A percentile compares a stretch with the other conserved stretches of the same genome.
Evolutionary conservation across 2,113 vertebrate genomes (phyloP).

Genomic region (Thryonomys swinderianus): DNA sequence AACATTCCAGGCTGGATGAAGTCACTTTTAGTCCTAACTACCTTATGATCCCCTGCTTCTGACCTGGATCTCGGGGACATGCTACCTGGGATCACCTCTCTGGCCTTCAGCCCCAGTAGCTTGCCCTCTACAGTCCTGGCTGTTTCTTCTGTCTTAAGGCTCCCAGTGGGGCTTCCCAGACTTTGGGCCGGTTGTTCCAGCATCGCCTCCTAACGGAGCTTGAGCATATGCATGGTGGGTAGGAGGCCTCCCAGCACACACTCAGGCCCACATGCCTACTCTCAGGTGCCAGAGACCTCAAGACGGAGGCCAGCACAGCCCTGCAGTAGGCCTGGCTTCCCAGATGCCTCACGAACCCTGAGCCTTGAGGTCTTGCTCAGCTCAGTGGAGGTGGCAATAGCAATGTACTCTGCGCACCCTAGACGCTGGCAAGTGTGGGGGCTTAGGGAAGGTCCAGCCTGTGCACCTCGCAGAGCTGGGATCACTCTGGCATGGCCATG

Average conservation of each 20-base stretch:
- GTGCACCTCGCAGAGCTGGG: too few relatives aligned
- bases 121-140: neutral
- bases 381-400: neutral
- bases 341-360: neutral
- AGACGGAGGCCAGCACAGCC: neutral
- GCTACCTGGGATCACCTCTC: neutral
- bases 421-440: neutral
- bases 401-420: neutral
- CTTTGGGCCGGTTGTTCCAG: neutral
- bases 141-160: neutral
- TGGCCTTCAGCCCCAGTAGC: neutral
- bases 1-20: neutral
- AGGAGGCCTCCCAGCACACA: neutral
- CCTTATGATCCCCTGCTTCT: neutral
- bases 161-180: neutral
- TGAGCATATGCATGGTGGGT: neutral
- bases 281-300: neutral
- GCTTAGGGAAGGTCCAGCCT: too few relatives aligned
- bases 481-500: too few relatives aligned
- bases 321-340: neutral
- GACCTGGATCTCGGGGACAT: neutral
- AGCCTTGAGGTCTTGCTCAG: neutral
- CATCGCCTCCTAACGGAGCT: neutral
- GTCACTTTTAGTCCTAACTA: neutral
- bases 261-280: neutral